phyloP scores from a whole-genome alignment of 1,140 invertebrate species.

The Atta cephalotes region DNA sequence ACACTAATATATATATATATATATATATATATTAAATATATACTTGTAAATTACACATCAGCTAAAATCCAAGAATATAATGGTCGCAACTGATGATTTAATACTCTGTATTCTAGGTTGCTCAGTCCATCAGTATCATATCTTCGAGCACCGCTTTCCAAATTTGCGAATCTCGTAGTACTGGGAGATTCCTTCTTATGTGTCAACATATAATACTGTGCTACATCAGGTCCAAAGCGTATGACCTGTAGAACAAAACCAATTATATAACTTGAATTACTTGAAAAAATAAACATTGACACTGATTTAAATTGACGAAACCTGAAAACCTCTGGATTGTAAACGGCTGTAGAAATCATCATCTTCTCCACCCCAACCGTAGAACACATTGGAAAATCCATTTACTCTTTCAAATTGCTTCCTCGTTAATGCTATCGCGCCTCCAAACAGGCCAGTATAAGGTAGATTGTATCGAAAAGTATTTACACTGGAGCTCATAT shows the following conservation, averaged over 20 bases:
- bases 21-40: background rate
- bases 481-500: constrained; percentile 97
- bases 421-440: constrained; percentile 91
- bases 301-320: constrained; percentile 49
- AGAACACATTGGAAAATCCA: constrained; percentile 97
- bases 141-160: constrained; percentile 87
- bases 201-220: constrained; percentile 92
- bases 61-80: constrained; percentile 85
- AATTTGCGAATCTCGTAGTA: constrained; percentile 87
- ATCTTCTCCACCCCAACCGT: constrained; percentile 96
- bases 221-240: constrained; percentile 90
- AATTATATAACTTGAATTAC: background rate
- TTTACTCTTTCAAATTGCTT: constrained; percentile 93
- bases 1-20: too few species aligned
- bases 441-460: constrained; percentile 91
- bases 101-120: constrained; percentile 86
- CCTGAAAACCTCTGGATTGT: constrained; percentile 82
- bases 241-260: constrained; percentile 86
- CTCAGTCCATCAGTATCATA: constrained; percentile 89
- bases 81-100: constrained; percentile 82
- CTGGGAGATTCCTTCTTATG: constrained; percentile 90
- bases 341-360: constrained; percentile 92
- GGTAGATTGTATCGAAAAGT: constrained; percentile 94
- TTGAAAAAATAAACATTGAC: background rate
- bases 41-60: constrained; percentile 75